phyloP scores from a whole-genome alignment of 2,888 invertebrate genomes.

The Netelia melanura region DNA sequence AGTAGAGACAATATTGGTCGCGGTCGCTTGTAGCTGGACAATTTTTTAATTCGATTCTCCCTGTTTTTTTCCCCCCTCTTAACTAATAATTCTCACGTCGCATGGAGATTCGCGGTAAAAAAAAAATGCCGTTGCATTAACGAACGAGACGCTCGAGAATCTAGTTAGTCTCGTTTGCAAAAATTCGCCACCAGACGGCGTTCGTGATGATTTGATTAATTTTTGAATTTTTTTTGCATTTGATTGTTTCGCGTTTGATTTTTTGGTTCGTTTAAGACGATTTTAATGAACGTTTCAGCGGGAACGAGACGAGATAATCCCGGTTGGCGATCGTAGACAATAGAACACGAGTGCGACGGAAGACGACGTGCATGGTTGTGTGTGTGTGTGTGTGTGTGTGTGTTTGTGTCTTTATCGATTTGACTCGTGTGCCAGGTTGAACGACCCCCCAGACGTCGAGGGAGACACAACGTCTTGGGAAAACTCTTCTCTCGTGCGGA shows the following conservation, averaged over 20 bases:
- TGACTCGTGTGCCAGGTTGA: slow-evolving; percentile 59
- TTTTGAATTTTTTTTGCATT: not conserved
- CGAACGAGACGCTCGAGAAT: not conserved
- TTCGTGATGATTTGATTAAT: not conserved
- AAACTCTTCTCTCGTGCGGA: slow-evolving; percentile 35
- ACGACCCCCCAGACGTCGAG: slow-evolving; percentile 63
- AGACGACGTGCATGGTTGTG: not conserved
- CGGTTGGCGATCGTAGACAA: not conserved
- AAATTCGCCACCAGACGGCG: not conserved
- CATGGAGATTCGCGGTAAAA: not conserved
- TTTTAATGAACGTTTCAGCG: too few relatives aligned
- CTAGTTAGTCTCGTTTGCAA: not conserved
- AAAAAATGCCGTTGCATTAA: not conserved
- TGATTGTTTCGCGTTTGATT: not conserved
- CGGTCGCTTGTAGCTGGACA: not conserved
- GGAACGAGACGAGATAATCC: not conserved
- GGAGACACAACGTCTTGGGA: slow-evolving; percentile 51
- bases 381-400: not conserved
- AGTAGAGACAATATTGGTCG: slow-evolving; percentile 49
- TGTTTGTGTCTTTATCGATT: slow-evolving; percentile 63
- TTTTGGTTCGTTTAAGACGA: not conserved
- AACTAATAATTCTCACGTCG: not conserved
- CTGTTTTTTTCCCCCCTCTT: too few relatives aligned
- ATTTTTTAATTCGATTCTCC: not conserved
- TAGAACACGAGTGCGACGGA: not conserved